Percentiles rank a stretch among this genome's conserved stretches.
These are phyloP conservation scores for Podarcis lilfordi DNA, from an alignment of 2,797 vertebrate species.

Conservation along the genomic window DNA sequence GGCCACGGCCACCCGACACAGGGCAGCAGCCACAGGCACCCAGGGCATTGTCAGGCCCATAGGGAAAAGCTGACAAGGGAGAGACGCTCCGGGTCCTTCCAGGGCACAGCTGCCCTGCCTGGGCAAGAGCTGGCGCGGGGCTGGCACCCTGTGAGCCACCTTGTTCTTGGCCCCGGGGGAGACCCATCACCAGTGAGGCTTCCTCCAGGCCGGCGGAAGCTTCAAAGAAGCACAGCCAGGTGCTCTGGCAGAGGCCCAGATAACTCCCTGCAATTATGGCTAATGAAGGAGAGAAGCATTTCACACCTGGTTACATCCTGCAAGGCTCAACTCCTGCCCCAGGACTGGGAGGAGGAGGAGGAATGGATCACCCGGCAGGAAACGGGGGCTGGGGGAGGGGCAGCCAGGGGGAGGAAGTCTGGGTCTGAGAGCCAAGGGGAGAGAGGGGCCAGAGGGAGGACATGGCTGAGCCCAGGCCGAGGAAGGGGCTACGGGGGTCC, in stretches of 20 bases:
- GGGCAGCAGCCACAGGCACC: no score
- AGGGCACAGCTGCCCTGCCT: neutral
- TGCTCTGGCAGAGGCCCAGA: neutral
- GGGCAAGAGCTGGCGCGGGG: neutral
- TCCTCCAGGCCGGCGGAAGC: neutral
- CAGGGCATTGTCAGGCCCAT: no score
- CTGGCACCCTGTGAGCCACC: neutral
- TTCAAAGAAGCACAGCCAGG: neutral
- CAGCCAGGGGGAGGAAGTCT: neutral
- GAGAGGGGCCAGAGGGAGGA: neutral
- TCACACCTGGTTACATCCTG: constrained; percentile 1
- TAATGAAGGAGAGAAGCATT: constrained; percentile 34
- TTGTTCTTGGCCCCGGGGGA: neutral
- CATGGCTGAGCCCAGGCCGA: neutral
- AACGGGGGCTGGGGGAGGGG: no score
- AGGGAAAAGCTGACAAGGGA: no score
- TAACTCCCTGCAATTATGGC: constrained; percentile 23
- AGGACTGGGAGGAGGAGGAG: neutral
- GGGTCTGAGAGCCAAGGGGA: neutral
- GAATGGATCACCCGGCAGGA: no score
- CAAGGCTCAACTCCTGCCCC: constrained; percentile 11
- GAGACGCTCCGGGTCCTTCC: neutral
- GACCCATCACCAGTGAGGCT: neutral
- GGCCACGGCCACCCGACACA: no score
- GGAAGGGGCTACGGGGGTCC: no score